Evolutionary conservation across 2,113 vertebrate genomes (phyloP), one percentile per base, ranked within the genome.

Genomic region (Corvus moneduloides): DNA sequence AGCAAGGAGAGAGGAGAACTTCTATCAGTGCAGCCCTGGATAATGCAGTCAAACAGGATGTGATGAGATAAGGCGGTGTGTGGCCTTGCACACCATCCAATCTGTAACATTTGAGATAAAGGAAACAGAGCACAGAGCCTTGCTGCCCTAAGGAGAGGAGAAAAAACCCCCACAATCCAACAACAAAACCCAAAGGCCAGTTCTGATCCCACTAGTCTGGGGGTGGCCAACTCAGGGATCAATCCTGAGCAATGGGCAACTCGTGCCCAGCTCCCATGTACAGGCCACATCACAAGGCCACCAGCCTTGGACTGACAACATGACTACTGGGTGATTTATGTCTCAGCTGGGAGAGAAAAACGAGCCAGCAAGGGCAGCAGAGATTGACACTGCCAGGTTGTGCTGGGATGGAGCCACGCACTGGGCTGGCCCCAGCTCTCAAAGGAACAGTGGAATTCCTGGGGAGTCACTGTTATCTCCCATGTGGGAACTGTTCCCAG

Each of bases 351-450:
- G 41, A 88, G 49, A 73, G 79, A 49, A 85, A 80, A 93, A 80
- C 1, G 33, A 96, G 88, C 37, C 78, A 73, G 92, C 54, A 54
- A 83, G 72, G 82, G 62, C 85, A 91, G 78, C 49, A 32, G 58
- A 95, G 82, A 94, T 92, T 93, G 90, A 95, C 92, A 92, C 85
- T 76, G 96, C 82, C 95, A 95, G 94, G 94, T 91, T 95, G 82
- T 71, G 44, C 85, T 49, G 58, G 58, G 84, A 72, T 6, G 11
- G 44, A 94, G 78, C 77, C 77, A 76, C 46, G 21, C 44, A 22
- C 66, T 41, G 56, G 54, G 66, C 78, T 82, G 90, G 90, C 54
- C 71, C 37, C 62, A 49, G 62, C 28, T 58, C 82, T 68, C 88
- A 95, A 85, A 85, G 54, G 74, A 96, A 82, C 66, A 89, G 75